Percentiles rank a stretch among this genome's conserved stretches.
Conservation (phyloP, 2,888 invertebrate species). For the Hirtodrosophila duncani region DNA sequence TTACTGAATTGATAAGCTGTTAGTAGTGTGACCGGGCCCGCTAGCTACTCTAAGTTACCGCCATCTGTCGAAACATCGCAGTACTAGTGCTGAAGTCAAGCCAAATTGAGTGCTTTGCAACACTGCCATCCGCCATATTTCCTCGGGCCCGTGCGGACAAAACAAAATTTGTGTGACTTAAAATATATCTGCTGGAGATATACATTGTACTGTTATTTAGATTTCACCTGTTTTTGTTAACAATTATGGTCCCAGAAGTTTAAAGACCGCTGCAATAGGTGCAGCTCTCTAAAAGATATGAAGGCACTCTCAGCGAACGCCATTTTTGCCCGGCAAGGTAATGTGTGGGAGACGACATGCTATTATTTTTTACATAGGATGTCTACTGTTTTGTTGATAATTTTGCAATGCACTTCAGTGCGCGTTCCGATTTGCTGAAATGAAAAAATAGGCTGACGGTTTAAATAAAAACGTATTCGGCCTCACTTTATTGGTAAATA, state of each 20-base stretch:
- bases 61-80: constrained; percentile 22
- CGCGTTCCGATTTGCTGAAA: background rate
- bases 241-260: background rate
- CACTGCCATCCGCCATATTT: constrained; percentile 66
- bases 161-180: constrained; percentile 56
- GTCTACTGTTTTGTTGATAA: too few relatives aligned
- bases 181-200: constrained; percentile 43
- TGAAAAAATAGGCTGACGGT: background rate
- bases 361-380: constrained; percentile 23
- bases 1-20: constrained; percentile 48
- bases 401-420: too few relatives aligned
- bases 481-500: constrained; percentile 17
- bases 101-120: constrained; percentile 24
- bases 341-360: constrained; percentile 49
- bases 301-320: constrained; percentile 31
- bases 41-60: too few relatives aligned
- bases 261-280: constrained; percentile 4
- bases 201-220: constrained; percentile 14
- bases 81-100: constrained; percentile 1
- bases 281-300: constrained; percentile 6
- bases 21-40: constrained; percentile 48
- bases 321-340: constrained; percentile 52
- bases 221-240: background rate
- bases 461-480: constrained; percentile 9
- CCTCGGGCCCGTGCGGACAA: constrained; percentile 54